These are phyloP conservation scores for Thaumatotibia leucotreta DNA, from an alignment of 1,140 invertebrate species.

Conservation along the genomic window DNA sequence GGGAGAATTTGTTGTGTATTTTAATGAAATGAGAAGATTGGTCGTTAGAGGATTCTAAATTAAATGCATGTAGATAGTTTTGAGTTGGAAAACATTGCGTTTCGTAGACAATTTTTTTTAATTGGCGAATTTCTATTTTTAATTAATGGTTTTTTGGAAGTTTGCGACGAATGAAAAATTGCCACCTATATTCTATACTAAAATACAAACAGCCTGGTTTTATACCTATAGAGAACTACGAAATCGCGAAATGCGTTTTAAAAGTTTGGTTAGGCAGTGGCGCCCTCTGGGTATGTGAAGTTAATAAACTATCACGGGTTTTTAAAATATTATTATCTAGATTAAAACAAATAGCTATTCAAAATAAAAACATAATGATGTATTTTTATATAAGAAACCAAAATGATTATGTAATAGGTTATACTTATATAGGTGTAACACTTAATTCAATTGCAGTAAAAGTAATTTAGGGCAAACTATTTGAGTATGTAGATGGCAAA, in stretches of 20 bases:
- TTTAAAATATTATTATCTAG: not conserved
- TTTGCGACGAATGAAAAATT: too few relatives aligned
- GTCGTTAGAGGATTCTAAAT: not conserved
- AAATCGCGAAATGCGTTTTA: too few relatives aligned
- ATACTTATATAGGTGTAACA: too few relatives aligned
- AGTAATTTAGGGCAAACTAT: not conserved
- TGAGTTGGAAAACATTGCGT: not conserved
- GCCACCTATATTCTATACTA: too few relatives aligned
- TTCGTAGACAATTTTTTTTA: too few relatives aligned
- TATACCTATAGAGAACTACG: too few relatives aligned
- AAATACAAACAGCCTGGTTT: too few relatives aligned
- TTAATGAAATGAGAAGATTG: not conserved
- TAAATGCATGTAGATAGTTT: not conserved
- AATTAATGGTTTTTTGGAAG: too few relatives aligned
- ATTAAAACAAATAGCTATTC: not conserved
- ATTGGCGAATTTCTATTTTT: too few relatives aligned
- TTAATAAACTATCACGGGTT: not conserved
- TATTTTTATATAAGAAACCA: conserved; percentile 62
- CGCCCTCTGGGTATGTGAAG: not conserved
- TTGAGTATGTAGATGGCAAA: conserved; percentile 4
- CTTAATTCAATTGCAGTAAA: not conserved
- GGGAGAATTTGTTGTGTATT: not conserved
- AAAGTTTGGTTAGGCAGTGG: too few relatives aligned
- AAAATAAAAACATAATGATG: conserved; percentile 19
- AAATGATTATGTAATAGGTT: conserved; percentile 33